These are phyloP conservation scores for Hirtodrosophila histrioides DNA, from an alignment of 2,888 invertebrate species.

Conservation along the genomic window DNA sequence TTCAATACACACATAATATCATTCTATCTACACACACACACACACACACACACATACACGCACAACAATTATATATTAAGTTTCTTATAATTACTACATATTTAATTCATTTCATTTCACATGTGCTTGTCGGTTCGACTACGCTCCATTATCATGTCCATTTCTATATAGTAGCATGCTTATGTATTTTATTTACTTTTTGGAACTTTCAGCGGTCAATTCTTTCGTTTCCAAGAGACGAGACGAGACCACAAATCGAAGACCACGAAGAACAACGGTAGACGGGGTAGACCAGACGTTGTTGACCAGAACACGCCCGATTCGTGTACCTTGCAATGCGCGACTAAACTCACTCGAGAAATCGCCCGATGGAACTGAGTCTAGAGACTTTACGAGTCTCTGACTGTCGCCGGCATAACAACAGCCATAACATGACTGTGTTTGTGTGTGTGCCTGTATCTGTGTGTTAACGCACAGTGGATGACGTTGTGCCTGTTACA, in stretches of 20 bases:
- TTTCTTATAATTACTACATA: constrained; percentile 36
- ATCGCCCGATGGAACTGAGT: constrained; percentile 49
- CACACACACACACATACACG: constrained; percentile 6
- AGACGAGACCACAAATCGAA: constrained; percentile 14
- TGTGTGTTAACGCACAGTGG: constrained; percentile 32
- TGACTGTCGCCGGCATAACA: constrained; percentile 36
- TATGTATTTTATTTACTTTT: constrained; percentile 47
- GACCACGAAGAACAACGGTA: constrained; percentile 30
- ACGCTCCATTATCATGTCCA: constrained; percentile 11
- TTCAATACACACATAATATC: too few species aligned
- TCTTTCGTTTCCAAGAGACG: constrained; percentile 34
- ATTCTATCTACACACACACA: constrained; percentile 4
- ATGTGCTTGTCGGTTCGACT: constrained; percentile 15
- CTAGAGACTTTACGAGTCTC: constrained; percentile 38
- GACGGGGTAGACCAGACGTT: constrained; percentile 19
- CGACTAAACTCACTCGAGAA: constrained; percentile 61
- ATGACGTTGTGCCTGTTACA: not conserved
- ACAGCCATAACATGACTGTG: constrained; percentile 23
- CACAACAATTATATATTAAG: constrained; percentile 6
- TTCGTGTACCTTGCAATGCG: constrained; percentile 34
- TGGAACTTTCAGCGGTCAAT: constrained; percentile 26
- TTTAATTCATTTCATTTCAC: constrained; percentile 14
- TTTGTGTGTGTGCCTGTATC: constrained; percentile 5
- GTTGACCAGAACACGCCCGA: constrained; percentile 47
- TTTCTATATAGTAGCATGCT: constrained; percentile 8